A percentile compares a stretch with the other conserved stretches of the same genome.
These are phyloP conservation scores for Drosophila yakuba DNA, from an alignment of 1,140 invertebrate species.

Conservation along the genomic window DNA sequence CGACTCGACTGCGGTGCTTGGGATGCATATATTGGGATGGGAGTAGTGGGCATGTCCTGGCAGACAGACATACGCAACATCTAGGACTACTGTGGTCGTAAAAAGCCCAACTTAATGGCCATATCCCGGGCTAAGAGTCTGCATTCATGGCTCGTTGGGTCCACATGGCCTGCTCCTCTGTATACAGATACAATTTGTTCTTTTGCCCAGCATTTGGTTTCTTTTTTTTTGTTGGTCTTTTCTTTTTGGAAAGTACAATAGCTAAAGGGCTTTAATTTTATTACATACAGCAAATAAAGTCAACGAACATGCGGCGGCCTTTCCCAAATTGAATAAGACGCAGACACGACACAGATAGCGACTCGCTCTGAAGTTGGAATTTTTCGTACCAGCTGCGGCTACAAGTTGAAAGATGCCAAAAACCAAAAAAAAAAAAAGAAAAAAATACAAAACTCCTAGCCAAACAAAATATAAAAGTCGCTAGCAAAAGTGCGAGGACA, in stretches of 20 bases:
- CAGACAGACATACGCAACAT: slow-evolving; percentile 2
- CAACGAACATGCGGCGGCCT: slow-evolving; percentile 74
- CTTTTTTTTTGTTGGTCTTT: not conserved
- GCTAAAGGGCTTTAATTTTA: slow-evolving; percentile 84
- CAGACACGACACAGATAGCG: slow-evolving; percentile 27
- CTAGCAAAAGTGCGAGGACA: not conserved
- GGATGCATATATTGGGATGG: slow-evolving; percentile 13
- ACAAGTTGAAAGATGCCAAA: slow-evolving; percentile 63
- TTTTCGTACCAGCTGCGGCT: slow-evolving; percentile 77
- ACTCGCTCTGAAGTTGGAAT: slow-evolving; percentile 62
- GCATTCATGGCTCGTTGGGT: slow-evolving; percentile 77
- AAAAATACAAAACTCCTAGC: not conserved
- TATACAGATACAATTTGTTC: slow-evolving; percentile 70
- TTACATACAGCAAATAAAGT: slow-evolving; percentile 83
- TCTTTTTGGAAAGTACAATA: slow-evolving; percentile 66
- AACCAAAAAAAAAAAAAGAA: slow-evolving; percentile 9
- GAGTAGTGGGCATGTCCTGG: slow-evolving; percentile 10
- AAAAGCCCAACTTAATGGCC: slow-evolving; percentile 80
- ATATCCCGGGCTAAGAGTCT: slow-evolving; percentile 74
- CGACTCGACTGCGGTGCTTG: slow-evolving; percentile 21
- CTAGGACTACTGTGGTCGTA: slow-evolving; percentile 61
- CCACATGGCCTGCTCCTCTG: slow-evolving; percentile 29
- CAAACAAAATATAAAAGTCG: slow-evolving; percentile 13
- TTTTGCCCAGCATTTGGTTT: slow-evolving; percentile 9
- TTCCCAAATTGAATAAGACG: slow-evolving; percentile 76